Conservation (phyloP, 2,113 vertebrate species). For the Plestiodon gilberti region DNA sequence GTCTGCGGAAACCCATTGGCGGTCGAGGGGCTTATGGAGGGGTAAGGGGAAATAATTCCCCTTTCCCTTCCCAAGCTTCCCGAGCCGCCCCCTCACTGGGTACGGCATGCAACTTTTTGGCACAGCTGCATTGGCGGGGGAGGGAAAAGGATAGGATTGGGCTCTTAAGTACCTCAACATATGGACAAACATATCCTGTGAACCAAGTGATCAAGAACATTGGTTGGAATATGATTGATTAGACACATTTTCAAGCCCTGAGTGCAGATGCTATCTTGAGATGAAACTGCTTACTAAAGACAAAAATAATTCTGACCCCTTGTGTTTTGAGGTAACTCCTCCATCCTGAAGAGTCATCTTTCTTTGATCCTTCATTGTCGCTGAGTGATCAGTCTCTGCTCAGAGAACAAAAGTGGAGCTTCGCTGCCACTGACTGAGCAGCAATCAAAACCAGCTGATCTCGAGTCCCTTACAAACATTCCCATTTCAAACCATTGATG, state of each 20-base stretch:
- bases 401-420: slow-evolving; percentile 47
- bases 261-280: neutral
- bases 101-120: too few species aligned
- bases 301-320: neutral
- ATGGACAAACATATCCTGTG: neutral
- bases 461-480: slow-evolving; percentile 66
- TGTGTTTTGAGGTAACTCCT: slow-evolving; percentile 12
- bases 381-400: slow-evolving; percentile 51
- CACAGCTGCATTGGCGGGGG: too few species aligned
- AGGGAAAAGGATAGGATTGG: too few species aligned
- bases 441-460: slow-evolving; percentile 75
- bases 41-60: too few species aligned
- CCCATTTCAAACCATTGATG: slow-evolving; percentile 72
- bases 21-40: too few species aligned
- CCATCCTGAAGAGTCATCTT: slow-evolving; percentile 1
- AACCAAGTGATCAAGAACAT: neutral
- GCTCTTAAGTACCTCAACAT: too few species aligned
- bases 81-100: too few species aligned
- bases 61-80: too few species aligned
- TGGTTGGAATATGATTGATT: neutral
- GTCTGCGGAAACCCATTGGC: too few species aligned
- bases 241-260: neutral
- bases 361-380: slow-evolving; percentile 45
- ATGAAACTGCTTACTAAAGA: slow-evolving; percentile 18
- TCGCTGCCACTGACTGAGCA: slow-evolving; percentile 55